Conservation (phyloP, 2,888 invertebrate species). For the Sympetrum striolatum region DNA sequence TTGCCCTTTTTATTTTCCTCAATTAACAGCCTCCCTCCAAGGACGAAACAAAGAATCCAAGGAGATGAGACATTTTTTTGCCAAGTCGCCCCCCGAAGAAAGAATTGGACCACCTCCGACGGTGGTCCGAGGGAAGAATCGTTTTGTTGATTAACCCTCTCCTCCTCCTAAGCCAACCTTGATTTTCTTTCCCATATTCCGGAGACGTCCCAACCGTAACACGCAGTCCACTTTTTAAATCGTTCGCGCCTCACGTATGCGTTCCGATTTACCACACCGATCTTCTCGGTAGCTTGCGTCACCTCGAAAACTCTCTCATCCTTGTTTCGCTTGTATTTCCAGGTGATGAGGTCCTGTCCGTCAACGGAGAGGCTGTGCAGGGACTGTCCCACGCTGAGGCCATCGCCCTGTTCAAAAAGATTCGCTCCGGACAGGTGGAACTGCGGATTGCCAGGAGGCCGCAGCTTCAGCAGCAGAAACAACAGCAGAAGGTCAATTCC, state of each 20-base stretch:
- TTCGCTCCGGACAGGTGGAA: constrained; percentile 77
- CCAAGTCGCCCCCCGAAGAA: not conserved
- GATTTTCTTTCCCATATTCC: not conserved
- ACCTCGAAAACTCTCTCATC: not conserved
- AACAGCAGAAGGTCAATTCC: not conserved
- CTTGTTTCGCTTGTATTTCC: constrained; percentile 53
- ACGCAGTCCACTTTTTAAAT: not conserved
- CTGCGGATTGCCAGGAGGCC: constrained; percentile 56
- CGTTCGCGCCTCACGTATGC: not conserved
- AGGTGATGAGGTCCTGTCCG: constrained; percentile 83
- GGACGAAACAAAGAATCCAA: not conserved
- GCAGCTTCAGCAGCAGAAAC: not conserved
- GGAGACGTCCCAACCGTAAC: not conserved
- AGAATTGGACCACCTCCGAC: not conserved
- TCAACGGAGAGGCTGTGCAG: constrained; percentile 81
- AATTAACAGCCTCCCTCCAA: not conserved
- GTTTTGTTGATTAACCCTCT: not conserved
- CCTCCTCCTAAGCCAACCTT: not conserved
- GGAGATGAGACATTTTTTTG: not conserved
- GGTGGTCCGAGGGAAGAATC: too few relatives aligned
- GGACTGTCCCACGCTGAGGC: constrained; percentile 83
- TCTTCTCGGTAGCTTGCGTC: not conserved
- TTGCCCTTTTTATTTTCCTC: not conserved
- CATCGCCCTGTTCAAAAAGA: constrained; percentile 79
- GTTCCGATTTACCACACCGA: not conserved